These are phyloP conservation scores for Pituophis catenifer DNA, from an alignment of 2,113 vertebrate species.

Conservation along the genomic window DNA sequence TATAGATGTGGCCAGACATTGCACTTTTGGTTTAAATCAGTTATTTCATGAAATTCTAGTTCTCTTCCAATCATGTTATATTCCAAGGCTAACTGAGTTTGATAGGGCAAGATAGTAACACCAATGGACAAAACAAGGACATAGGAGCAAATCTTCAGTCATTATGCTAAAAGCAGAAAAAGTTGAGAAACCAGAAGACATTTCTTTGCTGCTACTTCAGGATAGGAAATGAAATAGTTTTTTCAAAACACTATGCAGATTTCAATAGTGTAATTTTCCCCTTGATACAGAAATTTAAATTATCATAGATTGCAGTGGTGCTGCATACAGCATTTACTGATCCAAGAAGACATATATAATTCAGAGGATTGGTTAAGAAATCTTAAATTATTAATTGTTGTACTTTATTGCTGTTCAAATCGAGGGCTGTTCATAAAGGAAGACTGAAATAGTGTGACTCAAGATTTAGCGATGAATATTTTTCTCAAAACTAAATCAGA, in stretches of 20 bases:
- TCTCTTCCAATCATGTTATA: neutral
- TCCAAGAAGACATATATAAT: neutral
- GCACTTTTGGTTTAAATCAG: neutral
- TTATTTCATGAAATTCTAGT: neutral
- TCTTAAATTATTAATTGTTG: slow-evolving; percentile 18
- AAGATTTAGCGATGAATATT: neutral
- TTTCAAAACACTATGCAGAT: neutral
- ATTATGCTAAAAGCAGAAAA: neutral
- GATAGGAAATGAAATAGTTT: neutral
- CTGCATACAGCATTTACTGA: neutral
- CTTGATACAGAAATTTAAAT: neutral
- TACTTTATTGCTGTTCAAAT: neutral
- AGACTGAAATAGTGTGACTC: neutral
- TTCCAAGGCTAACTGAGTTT: neutral
- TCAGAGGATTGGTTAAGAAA: slow-evolving; percentile 11
- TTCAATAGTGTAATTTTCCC: neutral
- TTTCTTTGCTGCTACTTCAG: neutral
- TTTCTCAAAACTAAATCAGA: neutral
- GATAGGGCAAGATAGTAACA: neutral
- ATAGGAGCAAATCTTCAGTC: neutral
- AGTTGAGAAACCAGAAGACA: neutral
- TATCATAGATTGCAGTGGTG: accelerated
- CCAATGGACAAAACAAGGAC: neutral
- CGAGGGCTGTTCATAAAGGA: neutral
- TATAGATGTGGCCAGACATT: neutral